Conservation (phyloP, 2,797 vertebrate genomes). For the Diceros bicornis region DNA sequence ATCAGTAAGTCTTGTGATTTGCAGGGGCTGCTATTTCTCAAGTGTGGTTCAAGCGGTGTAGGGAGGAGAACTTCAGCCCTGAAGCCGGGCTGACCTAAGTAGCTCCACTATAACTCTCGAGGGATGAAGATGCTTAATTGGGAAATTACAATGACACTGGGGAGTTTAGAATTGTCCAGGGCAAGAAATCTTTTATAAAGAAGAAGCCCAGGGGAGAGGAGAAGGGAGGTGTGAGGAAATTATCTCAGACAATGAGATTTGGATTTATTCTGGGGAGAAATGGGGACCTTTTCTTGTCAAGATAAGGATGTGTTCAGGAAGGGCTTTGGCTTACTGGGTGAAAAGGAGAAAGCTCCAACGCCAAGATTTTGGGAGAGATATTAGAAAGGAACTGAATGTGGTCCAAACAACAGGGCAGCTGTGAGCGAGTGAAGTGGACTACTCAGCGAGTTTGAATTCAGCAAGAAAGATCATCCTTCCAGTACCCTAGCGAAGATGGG, state of each 20-base stretch:
- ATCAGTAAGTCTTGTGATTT: not conserved
- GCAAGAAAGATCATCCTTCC: not conserved
- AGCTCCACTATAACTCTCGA: not conserved
- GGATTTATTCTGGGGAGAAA: not conserved
- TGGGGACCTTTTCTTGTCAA: not conserved
- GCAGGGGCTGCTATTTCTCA: not conserved
- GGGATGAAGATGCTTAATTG: not conserved
- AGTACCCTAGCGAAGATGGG: not conserved
- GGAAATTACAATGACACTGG: not conserved
- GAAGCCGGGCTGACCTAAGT: not conserved
- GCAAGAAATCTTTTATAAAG: not conserved
- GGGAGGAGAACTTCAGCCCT: not conserved
- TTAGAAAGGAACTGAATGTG: not conserved
- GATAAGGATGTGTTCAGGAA: not conserved
- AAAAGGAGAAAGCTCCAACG: not conserved
- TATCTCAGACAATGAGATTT: not conserved
- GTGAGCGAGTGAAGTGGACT: not conserved
- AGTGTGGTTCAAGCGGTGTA: not conserved
- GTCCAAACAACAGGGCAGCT: not conserved
- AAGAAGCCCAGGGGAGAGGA: not conserved
- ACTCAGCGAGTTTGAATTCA: not conserved
- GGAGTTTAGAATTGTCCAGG: not conserved
- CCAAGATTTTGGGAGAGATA: not conserved
- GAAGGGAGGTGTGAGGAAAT: not conserved
- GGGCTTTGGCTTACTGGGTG: not conserved